Evolutionary conservation across 2,888 invertebrate species (phyloP).

Genomic region (Pandemis heparana): DNA sequence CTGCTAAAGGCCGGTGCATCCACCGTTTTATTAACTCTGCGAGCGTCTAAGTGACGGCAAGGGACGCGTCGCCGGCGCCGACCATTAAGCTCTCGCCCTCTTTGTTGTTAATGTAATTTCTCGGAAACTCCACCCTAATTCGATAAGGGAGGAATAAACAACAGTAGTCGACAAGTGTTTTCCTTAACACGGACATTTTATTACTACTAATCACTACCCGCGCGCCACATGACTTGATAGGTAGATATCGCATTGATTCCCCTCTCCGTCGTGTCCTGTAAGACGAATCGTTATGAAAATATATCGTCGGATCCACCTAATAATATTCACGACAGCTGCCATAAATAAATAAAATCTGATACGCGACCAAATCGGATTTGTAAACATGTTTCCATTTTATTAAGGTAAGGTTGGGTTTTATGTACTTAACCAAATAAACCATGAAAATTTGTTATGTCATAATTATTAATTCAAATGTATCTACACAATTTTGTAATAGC

Average conservation of each 20-base stretch:
- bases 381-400: conserved; percentile 35
- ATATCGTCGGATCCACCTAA: conserved; percentile 26
- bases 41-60: conserved; percentile 64
- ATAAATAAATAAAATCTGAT: conserved; percentile 38
- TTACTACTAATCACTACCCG: conserved; percentile 30
- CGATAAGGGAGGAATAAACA: conserved; percentile 66
- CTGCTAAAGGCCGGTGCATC: conserved; percentile 14
- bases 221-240: background rate
- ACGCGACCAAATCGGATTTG: conserved; percentile 23
- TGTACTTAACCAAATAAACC: conserved; percentile 7
- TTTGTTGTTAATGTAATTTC: conserved; percentile 70
- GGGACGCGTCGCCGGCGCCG: conserved; percentile 58
- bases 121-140: conserved; percentile 66
- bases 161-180: conserved; percentile 47
- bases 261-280: background rate
- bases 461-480: conserved; percentile 1
- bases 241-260: conserved; percentile 8
- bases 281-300: conserved; percentile 29
- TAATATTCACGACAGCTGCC: conserved; percentile 37
- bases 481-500: too few relatives aligned
- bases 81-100: conserved; percentile 64
- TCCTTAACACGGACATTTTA: conserved; percentile 39
- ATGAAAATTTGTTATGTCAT: background rate
- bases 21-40: conserved; percentile 45
- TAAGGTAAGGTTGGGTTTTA: conserved; percentile 22